These are phyloP conservation scores for Odontocerum albicorne DNA, from an alignment of 2,888 invertebrate genomes.

Conservation along the genomic window DNA sequence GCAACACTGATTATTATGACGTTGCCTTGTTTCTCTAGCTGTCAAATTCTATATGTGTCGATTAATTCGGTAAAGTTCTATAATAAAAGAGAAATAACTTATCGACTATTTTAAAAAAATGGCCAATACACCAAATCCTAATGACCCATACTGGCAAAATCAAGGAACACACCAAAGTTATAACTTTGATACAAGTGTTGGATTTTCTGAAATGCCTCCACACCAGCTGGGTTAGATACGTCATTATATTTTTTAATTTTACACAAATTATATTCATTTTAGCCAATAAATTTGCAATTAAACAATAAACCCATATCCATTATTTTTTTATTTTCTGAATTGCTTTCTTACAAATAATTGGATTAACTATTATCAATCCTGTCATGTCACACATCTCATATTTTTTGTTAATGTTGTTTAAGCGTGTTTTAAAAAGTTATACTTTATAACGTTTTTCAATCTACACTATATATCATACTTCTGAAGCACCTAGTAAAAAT, in stretches of 20 bases:
- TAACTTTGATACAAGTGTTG: constrained; percentile 53
- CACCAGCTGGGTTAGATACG: constrained; percentile 45
- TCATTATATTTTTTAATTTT: not conserved
- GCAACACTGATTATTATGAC: constrained; percentile 2
- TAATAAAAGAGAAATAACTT: too few relatives aligned
- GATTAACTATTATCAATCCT: not conserved
- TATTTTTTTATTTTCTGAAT: too few relatives aligned
- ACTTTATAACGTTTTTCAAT: too few relatives aligned
- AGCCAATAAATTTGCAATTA: not conserved
- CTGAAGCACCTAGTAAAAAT: too few relatives aligned
- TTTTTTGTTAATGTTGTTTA: too few relatives aligned
- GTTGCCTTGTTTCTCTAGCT: constrained; percentile 11
- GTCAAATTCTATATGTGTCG: constrained; percentile 12
- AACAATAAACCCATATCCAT: too few relatives aligned
- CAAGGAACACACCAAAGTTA: constrained; percentile 52
- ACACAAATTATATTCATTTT: not conserved
- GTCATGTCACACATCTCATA: not conserved
- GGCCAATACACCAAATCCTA: constrained; percentile 50
- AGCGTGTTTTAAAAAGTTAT: too few relatives aligned
- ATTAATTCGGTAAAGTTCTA: too few relatives aligned
- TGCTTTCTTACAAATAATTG: too few relatives aligned
- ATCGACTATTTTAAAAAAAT: constrained; percentile 38
- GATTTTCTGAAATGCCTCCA: constrained; percentile 48
- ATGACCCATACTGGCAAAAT: constrained; percentile 52
- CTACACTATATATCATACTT: too few relatives aligned